Evolutionary conservation across 53 echinoderm and acorn worm species (phyloP).

Genomic region (Arbacia lixula): DNA sequence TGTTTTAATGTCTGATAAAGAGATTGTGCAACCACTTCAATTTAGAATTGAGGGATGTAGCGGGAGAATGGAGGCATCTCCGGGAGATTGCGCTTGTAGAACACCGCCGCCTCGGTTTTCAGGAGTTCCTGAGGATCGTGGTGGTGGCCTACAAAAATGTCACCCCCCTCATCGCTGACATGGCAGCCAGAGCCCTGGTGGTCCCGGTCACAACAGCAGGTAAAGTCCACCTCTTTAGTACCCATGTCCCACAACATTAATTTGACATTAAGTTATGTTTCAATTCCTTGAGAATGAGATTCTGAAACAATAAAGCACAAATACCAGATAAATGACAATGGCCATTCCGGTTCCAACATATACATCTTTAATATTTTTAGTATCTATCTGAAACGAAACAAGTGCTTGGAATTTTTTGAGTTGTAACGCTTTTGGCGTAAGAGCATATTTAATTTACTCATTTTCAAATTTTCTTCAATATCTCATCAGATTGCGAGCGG

Average conservation of each 20-base stretch:
- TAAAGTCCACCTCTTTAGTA: background rate
- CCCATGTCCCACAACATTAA: too few species aligned
- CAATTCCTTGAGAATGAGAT: too few species aligned
- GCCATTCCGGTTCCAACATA: too few species aligned
- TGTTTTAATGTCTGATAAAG: too few species aligned
- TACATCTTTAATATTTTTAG: too few species aligned
- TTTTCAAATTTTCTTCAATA: background rate
- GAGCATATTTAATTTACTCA: background rate
- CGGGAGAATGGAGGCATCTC: background rate
- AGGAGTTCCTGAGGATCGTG: background rate
- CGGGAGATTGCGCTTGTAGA: background rate
- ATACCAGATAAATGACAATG: too few species aligned
- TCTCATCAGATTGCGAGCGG: conserved; percentile 23
- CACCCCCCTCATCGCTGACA: background rate
- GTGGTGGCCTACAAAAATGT: background rate
- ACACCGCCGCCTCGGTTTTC: background rate
- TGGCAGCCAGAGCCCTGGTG: background rate
- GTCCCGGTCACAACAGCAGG: conserved; percentile 9
- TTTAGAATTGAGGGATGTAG: too few species aligned
- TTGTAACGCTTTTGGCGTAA: background rate
- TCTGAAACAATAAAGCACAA: too few species aligned
- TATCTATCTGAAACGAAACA: background rate
- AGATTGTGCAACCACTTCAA: background rate
- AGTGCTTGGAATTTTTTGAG: background rate
- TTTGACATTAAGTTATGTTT: too few species aligned